Percentiles rank a stretch among this genome's conserved stretches.
Evolutionary conservation across 2,113 vertebrate species (phyloP).

Genomic region (Colaptes auratus): DNA sequence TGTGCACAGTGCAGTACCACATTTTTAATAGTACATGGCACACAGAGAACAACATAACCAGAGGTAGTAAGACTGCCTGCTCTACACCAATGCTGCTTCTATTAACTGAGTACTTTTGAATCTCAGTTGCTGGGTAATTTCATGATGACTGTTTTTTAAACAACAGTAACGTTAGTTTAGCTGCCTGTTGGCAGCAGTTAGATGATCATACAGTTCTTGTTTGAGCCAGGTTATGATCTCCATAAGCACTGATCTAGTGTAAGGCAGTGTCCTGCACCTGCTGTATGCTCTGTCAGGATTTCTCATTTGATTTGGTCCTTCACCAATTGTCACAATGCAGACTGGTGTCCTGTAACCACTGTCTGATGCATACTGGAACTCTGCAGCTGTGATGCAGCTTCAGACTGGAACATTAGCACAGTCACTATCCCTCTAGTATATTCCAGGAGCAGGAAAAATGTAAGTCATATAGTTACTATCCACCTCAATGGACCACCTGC

Average conservation of each 20-base stretch:
- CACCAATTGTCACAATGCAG: neutral
- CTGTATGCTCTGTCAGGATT: neutral
- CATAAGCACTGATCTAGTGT: neutral
- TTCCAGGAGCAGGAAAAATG: neutral
- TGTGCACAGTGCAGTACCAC: neutral
- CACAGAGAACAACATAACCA: neutral
- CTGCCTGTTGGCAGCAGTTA: neutral
- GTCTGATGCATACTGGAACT: neutral
- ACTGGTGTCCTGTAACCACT: neutral
- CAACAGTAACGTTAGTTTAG: neutral
- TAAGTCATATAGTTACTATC: rapidly evolving
- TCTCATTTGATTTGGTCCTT: neutral
- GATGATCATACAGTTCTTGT: neutral
- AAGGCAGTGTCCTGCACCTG: neutral
- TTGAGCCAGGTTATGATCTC: neutral
- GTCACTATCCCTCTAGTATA: neutral
- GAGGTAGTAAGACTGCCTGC: neutral
- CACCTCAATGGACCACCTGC: neutral
- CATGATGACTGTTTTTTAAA: neutral
- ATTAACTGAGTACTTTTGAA: neutral
- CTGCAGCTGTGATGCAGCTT: neutral
- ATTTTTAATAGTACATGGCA: neutral
- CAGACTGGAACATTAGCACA: neutral
- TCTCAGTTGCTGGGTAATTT: neutral
- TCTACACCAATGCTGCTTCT: neutral